Percentiles rank a stretch among this genome's conserved stretches.
These are phyloP conservation scores for Forbesichthys agassizii DNA, from an alignment of 2,113 vertebrate species.

Conservation along the genomic window DNA sequence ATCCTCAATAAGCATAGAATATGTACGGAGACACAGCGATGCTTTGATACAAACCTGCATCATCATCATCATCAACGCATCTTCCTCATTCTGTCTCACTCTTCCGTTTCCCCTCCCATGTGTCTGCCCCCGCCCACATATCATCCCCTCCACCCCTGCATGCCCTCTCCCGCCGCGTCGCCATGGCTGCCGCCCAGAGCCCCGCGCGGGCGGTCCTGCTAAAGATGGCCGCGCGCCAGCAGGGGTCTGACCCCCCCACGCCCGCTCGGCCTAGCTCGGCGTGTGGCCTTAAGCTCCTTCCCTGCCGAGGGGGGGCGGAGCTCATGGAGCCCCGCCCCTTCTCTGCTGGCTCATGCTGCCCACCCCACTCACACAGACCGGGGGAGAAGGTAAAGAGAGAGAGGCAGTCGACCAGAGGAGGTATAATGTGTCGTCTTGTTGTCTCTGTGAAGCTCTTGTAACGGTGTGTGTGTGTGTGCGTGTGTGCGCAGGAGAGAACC, in stretches of 20 bases:
- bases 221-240: slow-evolving; percentile 86
- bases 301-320: slow-evolving; percentile 74
- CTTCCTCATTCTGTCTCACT: slow-evolving; percentile 19
- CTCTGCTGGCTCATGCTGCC: slow-evolving; percentile 75
- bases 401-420: neutral
- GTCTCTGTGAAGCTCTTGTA: no score
- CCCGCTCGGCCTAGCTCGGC: slow-evolving; percentile 80
- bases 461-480: slow-evolving; percentile 11
- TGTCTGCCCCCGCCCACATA: slow-evolving; percentile 20
- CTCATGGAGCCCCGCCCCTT: slow-evolving; percentile 72
- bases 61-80: no score
- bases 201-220: slow-evolving; percentile 79
- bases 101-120: slow-evolving; percentile 28
- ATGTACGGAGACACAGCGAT: neutral
- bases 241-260: slow-evolving; percentile 67
- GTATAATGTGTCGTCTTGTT: no score
- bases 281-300: slow-evolving; percentile 79
- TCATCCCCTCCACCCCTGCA: slow-evolving; percentile 55
- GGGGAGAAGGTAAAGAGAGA: slow-evolving; percentile 81
- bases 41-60: no score
- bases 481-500: slow-evolving; percentile 81
- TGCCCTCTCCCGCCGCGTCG: slow-evolving; percentile 62
- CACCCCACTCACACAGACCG: slow-evolving; percentile 72
- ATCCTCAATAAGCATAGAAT: no score
- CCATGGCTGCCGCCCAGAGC: slow-evolving; percentile 71